Base-by-base conservation (phyloP, 2,888 invertebrate species). In the Thecocarcelia acutangulata region DNA sequence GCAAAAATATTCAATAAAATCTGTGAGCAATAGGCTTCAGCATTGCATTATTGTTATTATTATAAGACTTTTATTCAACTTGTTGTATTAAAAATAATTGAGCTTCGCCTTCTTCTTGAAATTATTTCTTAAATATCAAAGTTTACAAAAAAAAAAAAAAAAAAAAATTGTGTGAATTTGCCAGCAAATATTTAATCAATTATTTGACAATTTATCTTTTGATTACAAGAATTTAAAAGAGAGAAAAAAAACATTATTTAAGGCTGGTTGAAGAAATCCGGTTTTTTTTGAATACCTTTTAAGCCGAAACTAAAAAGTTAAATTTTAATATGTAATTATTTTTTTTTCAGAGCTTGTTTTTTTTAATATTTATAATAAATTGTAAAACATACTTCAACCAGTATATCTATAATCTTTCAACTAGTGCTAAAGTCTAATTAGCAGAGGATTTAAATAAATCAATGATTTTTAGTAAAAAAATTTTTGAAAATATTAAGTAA, bases 41-140 rank as follows among this genome's bases (percentile, higher is more conserved):
- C 46, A 59, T 50, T 40, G 59, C 59, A 61, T 52, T n/a, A 52
- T 54, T 54, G 19, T 33, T 24, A 68, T 50, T 21, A 19, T 12
- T 64, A 54, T 6, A 33, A 54, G 9, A 11, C 33, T 50, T 50
- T 50, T 37, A 37, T 64, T 13, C 61, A 63, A 46, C 46, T 40
- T 61, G 28, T 44, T 44, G 9, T 15, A 24, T 24, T 21, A 28
- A 61, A 46, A 58, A 48, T 46, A 44, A 59, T 11, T 33, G 17
- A 52, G 8, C 33, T 33, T 58, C 28, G 42, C 59, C 15, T 66
- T n/a, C 54, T 66, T n/a, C 54, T 54, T 28, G 15, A 42, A 44
- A 46, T 50, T 15, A 11, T 50, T 59, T 15, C 2, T 75, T 59
- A 75, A 75, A 75, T 75, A 59, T 59, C 75, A 75, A 68, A 75